phyloP scores from a whole-genome alignment of 2,113 vertebrate genomes.

The Sardina pilchardus region DNA sequence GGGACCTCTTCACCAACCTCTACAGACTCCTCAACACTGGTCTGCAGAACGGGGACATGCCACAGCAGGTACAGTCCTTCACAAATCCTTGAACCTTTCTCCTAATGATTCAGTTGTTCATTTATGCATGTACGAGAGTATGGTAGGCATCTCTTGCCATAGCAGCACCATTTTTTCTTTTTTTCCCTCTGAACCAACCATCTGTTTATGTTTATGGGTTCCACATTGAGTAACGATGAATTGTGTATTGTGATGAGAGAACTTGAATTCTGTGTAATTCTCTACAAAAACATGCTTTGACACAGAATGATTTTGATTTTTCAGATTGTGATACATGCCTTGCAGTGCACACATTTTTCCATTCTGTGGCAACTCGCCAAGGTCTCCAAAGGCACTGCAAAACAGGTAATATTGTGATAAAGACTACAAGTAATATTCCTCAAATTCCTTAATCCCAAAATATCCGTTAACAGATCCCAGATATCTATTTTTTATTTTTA shows the following conservation, averaged over 20 bases:
- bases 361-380: constrained; percentile 98
- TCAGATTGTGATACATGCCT: constrained; percentile 96
- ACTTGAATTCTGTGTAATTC: neutral
- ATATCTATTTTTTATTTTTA: no score
- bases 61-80: constrained; percentile 85
- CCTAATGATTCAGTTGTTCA: neutral
- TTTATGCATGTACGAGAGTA: no score
- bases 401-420: constrained; percentile 76
- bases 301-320: constrained; percentile 29
- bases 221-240: neutral
- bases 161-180: neutral
- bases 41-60: constrained; percentile 98
- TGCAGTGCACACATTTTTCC: constrained; percentile 98
- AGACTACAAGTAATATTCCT: neutral
- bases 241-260: neutral
- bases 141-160: neutral
- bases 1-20: constrained; percentile 98
- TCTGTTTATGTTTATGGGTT: neutral
- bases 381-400: constrained; percentile 89
- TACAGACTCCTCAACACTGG: constrained; percentile 97
- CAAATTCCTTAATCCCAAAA: no score
- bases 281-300: neutral
- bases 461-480: neutral
- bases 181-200: neutral
- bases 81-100: neutral